Conservation (phyloP, 2,113 vertebrate species). For the Fulmarus glacialis region DNA sequence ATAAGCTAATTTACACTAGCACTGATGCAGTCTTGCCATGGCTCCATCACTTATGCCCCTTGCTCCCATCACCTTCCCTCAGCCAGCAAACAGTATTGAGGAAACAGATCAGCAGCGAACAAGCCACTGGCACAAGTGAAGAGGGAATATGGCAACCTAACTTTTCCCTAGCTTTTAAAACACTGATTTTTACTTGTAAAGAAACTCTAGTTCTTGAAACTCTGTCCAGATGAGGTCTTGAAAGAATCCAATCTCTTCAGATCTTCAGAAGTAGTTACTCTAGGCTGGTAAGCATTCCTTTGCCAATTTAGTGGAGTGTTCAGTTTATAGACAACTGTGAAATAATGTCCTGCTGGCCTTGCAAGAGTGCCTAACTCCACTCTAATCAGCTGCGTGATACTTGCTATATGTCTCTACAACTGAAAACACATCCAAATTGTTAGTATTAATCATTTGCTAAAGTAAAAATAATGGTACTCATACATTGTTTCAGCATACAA, state of each 20-base stretch:
- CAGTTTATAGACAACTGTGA: background rate
- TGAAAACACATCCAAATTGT: background rate
- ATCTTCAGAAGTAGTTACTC: background rate
- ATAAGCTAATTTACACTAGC: background rate
- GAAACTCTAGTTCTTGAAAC: background rate
- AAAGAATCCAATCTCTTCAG: background rate
- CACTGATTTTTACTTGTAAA: background rate
- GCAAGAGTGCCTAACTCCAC: background rate
- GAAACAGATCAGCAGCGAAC: background rate
- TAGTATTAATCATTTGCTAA: background rate
- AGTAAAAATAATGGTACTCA: background rate
- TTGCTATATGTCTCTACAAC: background rate
- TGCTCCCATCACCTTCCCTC: background rate
- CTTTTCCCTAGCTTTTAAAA: background rate
- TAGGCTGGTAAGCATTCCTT: background rate
- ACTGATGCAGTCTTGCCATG: background rate
- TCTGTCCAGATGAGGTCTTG: background rate
- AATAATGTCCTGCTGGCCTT: background rate
- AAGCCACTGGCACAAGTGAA: background rate
- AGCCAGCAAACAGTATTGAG: background rate
- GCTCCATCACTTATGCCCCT: background rate
- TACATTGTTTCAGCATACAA: background rate
- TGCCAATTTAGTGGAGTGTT: background rate
- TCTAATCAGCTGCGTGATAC: background rate
- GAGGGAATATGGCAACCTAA: background rate